Percentiles rank a stretch among this genome's conserved stretches.
These are phyloP conservation scores for Paracentrotus lividus DNA, from an alignment of 53 echinoderm and acorn worm genomes.

Conservation along the genomic window DNA sequence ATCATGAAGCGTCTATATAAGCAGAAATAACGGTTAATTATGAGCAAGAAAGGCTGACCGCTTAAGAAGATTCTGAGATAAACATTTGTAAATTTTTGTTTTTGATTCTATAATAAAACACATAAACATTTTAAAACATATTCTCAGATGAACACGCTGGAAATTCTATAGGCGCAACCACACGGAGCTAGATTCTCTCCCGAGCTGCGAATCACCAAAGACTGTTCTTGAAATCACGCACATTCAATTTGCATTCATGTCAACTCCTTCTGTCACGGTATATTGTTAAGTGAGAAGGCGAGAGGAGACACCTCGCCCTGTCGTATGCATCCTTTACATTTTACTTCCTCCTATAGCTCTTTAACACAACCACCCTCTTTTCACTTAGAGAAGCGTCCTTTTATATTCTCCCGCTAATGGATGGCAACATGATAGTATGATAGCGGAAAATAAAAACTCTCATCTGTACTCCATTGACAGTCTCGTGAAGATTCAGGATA, in stretches of 20 bases:
- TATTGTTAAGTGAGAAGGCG: background rate
- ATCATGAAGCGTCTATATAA: too few species aligned
- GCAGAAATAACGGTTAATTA: too few species aligned
- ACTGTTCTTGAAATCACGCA: background rate
- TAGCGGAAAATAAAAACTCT: background rate
- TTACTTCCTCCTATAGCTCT: background rate
- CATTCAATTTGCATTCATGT: background rate
- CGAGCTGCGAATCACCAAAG: background rate
- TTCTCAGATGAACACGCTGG: background rate
- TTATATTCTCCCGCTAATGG: background rate
- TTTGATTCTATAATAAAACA: too few species aligned
- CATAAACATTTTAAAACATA: background rate
- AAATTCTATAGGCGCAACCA: too few species aligned
- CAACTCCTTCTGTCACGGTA: background rate
- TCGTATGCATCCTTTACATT: background rate
- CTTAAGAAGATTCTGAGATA: too few species aligned
- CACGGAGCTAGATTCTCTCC: too few species aligned
- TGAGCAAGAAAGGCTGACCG: too few species aligned
- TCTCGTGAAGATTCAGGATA: background rate
- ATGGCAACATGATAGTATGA: background rate
- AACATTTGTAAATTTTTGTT: too few species aligned
- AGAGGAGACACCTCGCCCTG: background rate
- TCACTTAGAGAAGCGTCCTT: background rate
- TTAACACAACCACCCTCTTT: too few species aligned
- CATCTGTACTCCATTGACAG: background rate